These are phyloP conservation scores for Aspiorhynchus laticeps DNA, from an alignment of 2,113 vertebrate species.

Conservation along the genomic window DNA sequence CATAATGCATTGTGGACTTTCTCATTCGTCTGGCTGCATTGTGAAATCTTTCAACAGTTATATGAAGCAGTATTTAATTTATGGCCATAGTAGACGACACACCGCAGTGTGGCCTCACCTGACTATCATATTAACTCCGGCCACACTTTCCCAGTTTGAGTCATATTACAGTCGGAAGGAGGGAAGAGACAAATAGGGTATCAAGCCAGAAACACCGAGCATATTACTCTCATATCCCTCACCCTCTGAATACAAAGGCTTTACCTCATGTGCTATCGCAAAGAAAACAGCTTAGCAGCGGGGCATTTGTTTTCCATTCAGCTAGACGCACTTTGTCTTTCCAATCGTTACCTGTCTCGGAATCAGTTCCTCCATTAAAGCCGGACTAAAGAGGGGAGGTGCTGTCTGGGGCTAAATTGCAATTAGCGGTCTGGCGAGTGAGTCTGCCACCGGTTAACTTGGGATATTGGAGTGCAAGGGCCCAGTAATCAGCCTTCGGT, in stretches of 20 bases:
- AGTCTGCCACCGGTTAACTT: slow-evolving; percentile 98
- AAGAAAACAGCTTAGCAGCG: slow-evolving; percentile 78
- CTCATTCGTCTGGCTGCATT: slow-evolving; percentile 42
- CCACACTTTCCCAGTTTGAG: slow-evolving; percentile 64
- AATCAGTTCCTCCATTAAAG: slow-evolving; percentile 98
- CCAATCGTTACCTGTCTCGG: slow-evolving; percentile 97
- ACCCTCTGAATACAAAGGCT: slow-evolving; percentile 75
- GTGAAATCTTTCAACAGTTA: slow-evolving; percentile 41
- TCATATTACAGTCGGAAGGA: slow-evolving; percentile 70
- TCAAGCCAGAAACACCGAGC: slow-evolving; percentile 64
- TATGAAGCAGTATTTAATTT: slow-evolving; percentile 47
- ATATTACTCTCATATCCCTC: slow-evolving; percentile 75
- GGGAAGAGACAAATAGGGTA: slow-evolving; percentile 75
- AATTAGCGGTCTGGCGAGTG: slow-evolving; percentile 97
- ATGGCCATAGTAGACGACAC: slow-evolving; percentile 46
- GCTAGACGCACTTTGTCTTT: slow-evolving; percentile 91
- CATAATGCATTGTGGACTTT: slow-evolving; percentile 44
- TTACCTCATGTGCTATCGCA: slow-evolving; percentile 77
- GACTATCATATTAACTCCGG: slow-evolving; percentile 58
- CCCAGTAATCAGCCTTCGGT: slow-evolving; percentile 98
- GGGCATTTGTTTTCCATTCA: slow-evolving; percentile 79
- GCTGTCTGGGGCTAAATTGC: slow-evolving; percentile 99
- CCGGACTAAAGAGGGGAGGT: slow-evolving; percentile 92
- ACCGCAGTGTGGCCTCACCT: slow-evolving; percentile 49
- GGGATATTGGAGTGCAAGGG: slow-evolving; percentile 98